phyloP scores from a whole-genome alignment of 2,888 invertebrate species.

The Brachyptera risi region DNA sequence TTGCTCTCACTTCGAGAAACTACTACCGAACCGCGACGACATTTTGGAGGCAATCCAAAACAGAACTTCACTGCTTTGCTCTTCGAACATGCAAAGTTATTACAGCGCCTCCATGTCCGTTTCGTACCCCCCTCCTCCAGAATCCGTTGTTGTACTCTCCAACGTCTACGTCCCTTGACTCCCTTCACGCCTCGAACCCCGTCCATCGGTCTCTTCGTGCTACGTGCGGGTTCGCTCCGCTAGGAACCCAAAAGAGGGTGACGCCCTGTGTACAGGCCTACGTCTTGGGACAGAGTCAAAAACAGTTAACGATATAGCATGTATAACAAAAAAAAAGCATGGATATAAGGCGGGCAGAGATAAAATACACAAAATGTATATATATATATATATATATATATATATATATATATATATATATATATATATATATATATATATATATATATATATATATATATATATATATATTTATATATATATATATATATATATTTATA shows the following conservation, averaged over 20 bases:
- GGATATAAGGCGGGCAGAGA: conserved; percentile 6
- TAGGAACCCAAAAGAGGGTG: too few relatives aligned
- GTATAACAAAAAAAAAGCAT: background rate
- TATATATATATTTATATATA: too few relatives aligned
- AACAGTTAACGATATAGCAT: too few relatives aligned
- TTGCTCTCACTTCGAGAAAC: background rate
- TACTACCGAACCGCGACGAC: background rate
- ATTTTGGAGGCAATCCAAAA: conserved; percentile 21
- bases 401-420: background rate
- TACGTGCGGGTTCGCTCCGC: too few relatives aligned
- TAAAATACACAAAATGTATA: background rate
- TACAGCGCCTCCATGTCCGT: conserved; percentile 16
- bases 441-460: conserved; percentile 8
- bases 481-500: too few relatives aligned
- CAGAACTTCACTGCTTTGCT: too few relatives aligned
- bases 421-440: conserved; percentile 2
- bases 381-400: too few relatives aligned
- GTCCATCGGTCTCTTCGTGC: too few relatives aligned
- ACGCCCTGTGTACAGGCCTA: background rate
- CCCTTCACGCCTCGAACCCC: background rate
- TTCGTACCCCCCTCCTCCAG: background rate
- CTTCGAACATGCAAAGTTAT: conserved; percentile 23
- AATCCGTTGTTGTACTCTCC: too few relatives aligned
- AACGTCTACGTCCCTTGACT: background rate
- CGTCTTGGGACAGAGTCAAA: conserved; percentile 12